These are phyloP conservation scores for Mesorhabditis sp. DNA, from an alignment of 2,888 invertebrate species.

Conservation along the genomic window DNA sequence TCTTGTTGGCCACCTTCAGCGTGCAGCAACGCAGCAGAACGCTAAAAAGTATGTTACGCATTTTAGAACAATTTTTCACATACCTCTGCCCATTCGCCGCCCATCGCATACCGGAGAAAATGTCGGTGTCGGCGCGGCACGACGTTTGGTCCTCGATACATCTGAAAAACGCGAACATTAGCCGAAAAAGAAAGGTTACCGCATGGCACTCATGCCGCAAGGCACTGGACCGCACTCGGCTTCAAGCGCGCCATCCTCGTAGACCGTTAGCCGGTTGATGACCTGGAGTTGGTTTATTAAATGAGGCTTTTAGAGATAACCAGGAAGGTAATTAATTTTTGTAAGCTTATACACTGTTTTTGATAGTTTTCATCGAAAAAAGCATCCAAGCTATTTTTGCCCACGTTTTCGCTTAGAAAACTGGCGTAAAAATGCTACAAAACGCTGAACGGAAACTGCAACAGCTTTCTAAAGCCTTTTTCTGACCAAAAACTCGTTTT, in stretches of 20 bases:
- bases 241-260: slow-evolving; percentile 55
- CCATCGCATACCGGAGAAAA: slow-evolving; percentile 55
- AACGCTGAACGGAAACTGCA: too few relatives aligned
- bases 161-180: slow-evolving; percentile 15
- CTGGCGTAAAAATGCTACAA: too few relatives aligned
- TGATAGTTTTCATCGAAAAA: too few relatives aligned
- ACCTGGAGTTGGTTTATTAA: slow-evolving; percentile 29
- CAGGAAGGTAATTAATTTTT: background rate
- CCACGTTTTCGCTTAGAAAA: background rate
- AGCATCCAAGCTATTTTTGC: background rate
- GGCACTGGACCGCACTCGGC: slow-evolving; percentile 57
- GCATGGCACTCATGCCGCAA: slow-evolving; percentile 45
- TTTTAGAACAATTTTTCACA: background rate
- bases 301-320: background rate
- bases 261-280: slow-evolving; percentile 54
- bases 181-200: slow-evolving; percentile 22
- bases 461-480: too few relatives aligned
- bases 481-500: too few relatives aligned
- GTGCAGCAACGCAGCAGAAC: slow-evolving; percentile 52
- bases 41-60: slow-evolving; percentile 19
- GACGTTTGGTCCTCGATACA: slow-evolving; percentile 30
- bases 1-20: slow-evolving; percentile 39
- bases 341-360: too few relatives aligned
- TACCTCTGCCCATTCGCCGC: slow-evolving; percentile 52
- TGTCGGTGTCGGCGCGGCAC: slow-evolving; percentile 39